Evolutionary conservation across 92 coral and sea anemone species (phyloP).

Genomic region (Epizoanthus stellaris): DNA sequence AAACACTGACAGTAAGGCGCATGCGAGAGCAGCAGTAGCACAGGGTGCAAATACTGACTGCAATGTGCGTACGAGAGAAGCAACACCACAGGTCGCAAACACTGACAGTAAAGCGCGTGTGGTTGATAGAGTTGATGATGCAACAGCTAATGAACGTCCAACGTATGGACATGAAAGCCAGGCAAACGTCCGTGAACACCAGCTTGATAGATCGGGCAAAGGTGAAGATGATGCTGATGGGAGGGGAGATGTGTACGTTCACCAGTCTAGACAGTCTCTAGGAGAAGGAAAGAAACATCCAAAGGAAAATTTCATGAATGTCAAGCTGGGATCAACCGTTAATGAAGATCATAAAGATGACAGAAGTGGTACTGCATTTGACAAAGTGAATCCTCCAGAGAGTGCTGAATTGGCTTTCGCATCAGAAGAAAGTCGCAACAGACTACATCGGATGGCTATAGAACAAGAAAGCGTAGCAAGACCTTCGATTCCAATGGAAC

Average conservation of each 20-base stretch:
- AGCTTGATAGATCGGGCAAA: too few species aligned
- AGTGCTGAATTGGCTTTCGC: neutral
- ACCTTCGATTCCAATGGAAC: neutral
- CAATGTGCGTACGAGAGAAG: too few species aligned
- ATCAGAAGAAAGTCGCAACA: neutral
- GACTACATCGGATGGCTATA: neutral
- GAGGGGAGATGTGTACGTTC: neutral
- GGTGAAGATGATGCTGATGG: neutral
- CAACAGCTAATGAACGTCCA: neutral
- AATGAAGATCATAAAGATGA: too few species aligned
- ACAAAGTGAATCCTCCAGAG: neutral
- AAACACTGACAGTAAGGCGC: too few species aligned
- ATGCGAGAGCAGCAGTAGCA: neutral
- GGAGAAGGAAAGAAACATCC: neutral
- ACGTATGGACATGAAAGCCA: neutral
- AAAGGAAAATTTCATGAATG: too few species aligned
- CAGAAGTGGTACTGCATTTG: neutral
- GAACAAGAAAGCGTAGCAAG: neutral
- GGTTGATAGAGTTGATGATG: neutral
- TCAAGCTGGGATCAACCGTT: too few species aligned
- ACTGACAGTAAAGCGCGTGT: neutral
- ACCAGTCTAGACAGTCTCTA: neutral
- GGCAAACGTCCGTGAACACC: neutral
- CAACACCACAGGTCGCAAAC: too few species aligned
- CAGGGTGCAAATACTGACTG: neutral